A percentile compares a stretch with the other conserved stretches of the same genome.
Evolutionary conservation across 2,888 invertebrate genomes (phyloP).

Genomic region (Marronus borbonicus): DNA sequence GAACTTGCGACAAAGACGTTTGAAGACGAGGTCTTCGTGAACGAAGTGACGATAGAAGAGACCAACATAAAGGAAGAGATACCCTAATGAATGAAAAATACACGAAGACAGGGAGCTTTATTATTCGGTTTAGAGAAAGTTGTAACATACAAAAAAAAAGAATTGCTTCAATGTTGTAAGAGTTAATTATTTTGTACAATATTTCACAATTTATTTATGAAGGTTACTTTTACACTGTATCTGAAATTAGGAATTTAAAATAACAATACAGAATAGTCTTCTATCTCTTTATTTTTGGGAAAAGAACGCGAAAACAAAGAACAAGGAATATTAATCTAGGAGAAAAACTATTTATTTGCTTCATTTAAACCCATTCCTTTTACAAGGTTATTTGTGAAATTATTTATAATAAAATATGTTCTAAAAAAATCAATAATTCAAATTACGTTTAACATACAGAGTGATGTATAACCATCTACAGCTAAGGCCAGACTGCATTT

Average conservation of each 20-base stretch:
- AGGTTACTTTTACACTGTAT: conserved; percentile 52
- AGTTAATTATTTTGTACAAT: conserved; percentile 53
- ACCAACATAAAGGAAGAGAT: conserved; percentile 52
- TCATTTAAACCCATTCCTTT: conserved; percentile 3
- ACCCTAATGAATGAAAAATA: conserved; percentile 33
- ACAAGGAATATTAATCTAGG: not conserved
- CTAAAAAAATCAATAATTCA: conserved; percentile 1
- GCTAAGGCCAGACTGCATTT: too few relatives aligned
- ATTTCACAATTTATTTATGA: conserved; percentile 53
- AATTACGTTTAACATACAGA: too few relatives aligned
- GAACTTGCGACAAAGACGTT: conserved; percentile 59
- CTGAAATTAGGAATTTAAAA: conserved; percentile 48
- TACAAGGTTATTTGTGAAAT: conserved; percentile 26
- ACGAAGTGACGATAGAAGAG: conserved; percentile 68
- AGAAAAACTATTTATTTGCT: not conserved
- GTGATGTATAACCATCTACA: too few relatives aligned
- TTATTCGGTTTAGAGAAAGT: conserved; percentile 35
- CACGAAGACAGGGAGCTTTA: conserved; percentile 17
- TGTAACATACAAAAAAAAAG: conserved; percentile 40
- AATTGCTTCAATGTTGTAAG: conserved; percentile 50
- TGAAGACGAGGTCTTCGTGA: conserved; percentile 64
- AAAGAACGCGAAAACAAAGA: not conserved
- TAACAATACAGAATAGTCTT: conserved; percentile 39
- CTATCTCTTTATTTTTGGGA: conserved; percentile 31
- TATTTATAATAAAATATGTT: not conserved